Evolutionary conservation across 2,113 vertebrate species (phyloP).

Genomic region (Bolborhynchus lineola): DNA sequence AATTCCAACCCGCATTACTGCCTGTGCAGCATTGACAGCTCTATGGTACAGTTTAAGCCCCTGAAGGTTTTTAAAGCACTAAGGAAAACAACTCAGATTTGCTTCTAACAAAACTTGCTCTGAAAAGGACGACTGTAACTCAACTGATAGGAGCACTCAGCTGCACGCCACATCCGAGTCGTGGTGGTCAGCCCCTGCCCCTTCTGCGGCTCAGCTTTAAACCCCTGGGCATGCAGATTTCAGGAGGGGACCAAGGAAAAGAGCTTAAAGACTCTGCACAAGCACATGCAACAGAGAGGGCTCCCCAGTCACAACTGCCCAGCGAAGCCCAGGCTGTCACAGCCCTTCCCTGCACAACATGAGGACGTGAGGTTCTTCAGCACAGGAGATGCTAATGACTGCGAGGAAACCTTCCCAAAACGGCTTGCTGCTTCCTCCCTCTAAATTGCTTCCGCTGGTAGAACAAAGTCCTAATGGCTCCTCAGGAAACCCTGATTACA

Average conservation of each 20-base stretch:
- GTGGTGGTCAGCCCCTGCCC: background rate
- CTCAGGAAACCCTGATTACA: conserved; percentile 42
- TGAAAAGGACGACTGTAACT: fast-evolving
- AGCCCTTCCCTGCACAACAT: fast-evolving
- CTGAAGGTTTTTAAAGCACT: background rate
- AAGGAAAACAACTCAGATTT: background rate
- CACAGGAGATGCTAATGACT: background rate
- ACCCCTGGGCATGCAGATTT: background rate
- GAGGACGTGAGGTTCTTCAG: background rate
- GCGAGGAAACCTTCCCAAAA: background rate
- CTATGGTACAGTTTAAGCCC: fast-evolving
- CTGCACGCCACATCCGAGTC: background rate
- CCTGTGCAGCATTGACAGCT: background rate
- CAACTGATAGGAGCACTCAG: fast-evolving
- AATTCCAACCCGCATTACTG: fast-evolving
- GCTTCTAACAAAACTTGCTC: fast-evolving
- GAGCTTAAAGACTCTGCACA: background rate
- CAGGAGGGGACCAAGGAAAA: background rate
- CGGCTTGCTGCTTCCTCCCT: background rate
- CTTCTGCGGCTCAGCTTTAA: background rate
- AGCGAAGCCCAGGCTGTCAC: fast-evolving
- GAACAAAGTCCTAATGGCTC: conserved; percentile 23
- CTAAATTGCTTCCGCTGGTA: background rate
- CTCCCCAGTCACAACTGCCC: background rate
- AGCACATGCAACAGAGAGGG: background rate